Evolutionary conservation across 2,797 vertebrate genomes (phyloP).

Genomic region (Sardinella longiceps): DNA sequence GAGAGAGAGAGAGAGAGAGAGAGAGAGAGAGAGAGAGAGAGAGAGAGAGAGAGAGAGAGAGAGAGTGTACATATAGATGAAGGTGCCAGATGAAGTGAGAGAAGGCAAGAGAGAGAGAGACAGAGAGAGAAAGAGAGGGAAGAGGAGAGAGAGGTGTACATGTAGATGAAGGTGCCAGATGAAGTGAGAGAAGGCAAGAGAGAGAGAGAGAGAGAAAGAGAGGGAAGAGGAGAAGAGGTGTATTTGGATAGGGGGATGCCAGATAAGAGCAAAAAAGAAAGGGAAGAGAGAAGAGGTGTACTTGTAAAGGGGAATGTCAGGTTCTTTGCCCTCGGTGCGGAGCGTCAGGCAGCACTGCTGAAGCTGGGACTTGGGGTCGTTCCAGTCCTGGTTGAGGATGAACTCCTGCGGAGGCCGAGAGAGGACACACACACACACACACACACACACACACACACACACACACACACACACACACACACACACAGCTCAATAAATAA

Average conservation of each 20-base stretch:
- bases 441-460: too few species aligned
- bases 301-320: constrained; percentile 98
- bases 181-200: neutral
- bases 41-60: neutral
- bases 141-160: constrained; percentile 59
- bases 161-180: neutral
- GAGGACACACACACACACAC: too few species aligned
- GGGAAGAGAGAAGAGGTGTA: constrained; percentile 66
- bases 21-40: neutral
- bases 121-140: constrained; percentile 67
- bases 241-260: neutral
- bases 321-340: constrained; percentile 96
- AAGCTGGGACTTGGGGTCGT: constrained; percentile 98
- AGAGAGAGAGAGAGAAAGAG: neutral
- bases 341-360: constrained; percentile 97
- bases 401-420: constrained; percentile 81
- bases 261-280: neutral
- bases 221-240: neutral
- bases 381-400: constrained; percentile 99
- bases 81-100: neutral
- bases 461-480: neutral
- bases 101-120: neutral
- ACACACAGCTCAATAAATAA: neutral
- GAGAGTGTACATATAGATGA: too few species aligned
- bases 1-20: too few species aligned